phyloP scores from a whole-genome alignment of 2,888 invertebrate species.

The Priocnemis perturbator region DNA sequence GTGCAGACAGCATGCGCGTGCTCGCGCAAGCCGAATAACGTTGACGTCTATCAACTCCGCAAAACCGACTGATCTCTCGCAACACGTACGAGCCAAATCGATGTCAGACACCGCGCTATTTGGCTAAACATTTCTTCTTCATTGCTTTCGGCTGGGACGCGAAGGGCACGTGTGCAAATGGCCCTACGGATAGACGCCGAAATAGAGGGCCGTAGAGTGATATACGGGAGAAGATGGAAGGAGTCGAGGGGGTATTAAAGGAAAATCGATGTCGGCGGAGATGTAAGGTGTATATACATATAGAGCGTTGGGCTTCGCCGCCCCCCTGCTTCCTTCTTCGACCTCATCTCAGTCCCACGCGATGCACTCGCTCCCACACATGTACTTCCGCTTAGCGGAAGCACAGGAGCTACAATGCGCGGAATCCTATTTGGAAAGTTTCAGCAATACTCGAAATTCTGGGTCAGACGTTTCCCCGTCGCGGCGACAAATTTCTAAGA shows the following conservation, averaged over 20 bases:
- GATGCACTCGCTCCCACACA: not conserved
- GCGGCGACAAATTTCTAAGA: conserved; percentile 39
- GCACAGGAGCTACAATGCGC: conserved; percentile 33
- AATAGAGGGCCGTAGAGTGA: too few species aligned
- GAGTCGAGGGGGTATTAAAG: conserved; percentile 39
- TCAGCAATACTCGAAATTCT: conserved; percentile 48
- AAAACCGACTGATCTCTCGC: too few species aligned
- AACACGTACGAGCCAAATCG: too few species aligned
- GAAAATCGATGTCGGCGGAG: conserved; percentile 45
- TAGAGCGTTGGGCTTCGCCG: conserved; percentile 14
- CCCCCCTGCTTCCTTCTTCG: conserved; percentile 7
- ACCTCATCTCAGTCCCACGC: not conserved
- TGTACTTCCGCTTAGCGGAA: not conserved
- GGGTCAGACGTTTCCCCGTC: conserved; percentile 33
- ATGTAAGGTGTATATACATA: conserved; percentile 18
- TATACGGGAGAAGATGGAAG: not conserved
- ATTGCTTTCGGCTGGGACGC: too few species aligned
- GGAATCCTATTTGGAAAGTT: conserved; percentile 51
- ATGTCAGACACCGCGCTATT: too few species aligned
- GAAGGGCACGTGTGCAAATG: too few species aligned
- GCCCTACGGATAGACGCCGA: too few species aligned
- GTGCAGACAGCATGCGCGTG: too few species aligned
- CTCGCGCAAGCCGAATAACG: too few species aligned
- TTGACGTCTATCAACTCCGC: too few species aligned
- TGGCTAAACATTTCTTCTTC: too few species aligned